A percentile compares a stretch with the other conserved stretches of the same genome.
These are phyloP conservation scores for Thalassoma bifasciatum DNA, from an alignment of 2,113 vertebrate genomes.

Conservation along the genomic window DNA sequence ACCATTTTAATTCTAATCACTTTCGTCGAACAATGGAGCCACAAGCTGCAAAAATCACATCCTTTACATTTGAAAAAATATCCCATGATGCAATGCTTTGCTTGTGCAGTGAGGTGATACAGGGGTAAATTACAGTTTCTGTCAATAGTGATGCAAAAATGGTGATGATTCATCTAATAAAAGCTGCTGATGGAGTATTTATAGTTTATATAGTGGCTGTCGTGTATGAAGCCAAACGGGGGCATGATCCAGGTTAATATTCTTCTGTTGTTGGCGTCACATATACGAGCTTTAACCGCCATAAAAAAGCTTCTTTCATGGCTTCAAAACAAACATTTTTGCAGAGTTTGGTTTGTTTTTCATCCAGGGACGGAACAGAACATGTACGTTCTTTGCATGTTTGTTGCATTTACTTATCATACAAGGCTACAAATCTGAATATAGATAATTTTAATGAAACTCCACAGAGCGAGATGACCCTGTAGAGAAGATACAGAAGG, in stretches of 20 bases:
- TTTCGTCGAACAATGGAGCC: not conserved
- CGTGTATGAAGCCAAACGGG: not conserved
- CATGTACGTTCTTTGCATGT: too few relatives aligned
- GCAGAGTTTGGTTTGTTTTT: too few relatives aligned
- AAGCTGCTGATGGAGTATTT: not conserved
- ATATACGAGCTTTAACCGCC: not conserved
- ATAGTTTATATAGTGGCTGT: not conserved
- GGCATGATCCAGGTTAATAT: not conserved
- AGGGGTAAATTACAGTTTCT: constrained; percentile 51
- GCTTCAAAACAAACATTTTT: too few relatives aligned
- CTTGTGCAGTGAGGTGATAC: constrained; percentile 31
- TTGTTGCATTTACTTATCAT: too few relatives aligned
- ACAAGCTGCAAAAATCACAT: not conserved
- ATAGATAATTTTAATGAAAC: too few relatives aligned
- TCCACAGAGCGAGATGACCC: too few relatives aligned
- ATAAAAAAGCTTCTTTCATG: not conserved
- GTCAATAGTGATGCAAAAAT: constrained; percentile 38
- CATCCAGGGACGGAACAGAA: too few relatives aligned
- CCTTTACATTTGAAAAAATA: not conserved
- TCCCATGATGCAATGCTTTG: constrained; percentile 22
- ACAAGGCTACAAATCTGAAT: too few relatives aligned
- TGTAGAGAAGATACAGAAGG: too few relatives aligned
- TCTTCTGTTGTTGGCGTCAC: too few relatives aligned
- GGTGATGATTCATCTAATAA: constrained; percentile 34
- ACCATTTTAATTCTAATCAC: not conserved